Percentiles rank a stretch among this genome's conserved stretches.
phyloP scores from a whole-genome alignment of 1,140 invertebrate genomes.

The Megalopta genalis region DNA sequence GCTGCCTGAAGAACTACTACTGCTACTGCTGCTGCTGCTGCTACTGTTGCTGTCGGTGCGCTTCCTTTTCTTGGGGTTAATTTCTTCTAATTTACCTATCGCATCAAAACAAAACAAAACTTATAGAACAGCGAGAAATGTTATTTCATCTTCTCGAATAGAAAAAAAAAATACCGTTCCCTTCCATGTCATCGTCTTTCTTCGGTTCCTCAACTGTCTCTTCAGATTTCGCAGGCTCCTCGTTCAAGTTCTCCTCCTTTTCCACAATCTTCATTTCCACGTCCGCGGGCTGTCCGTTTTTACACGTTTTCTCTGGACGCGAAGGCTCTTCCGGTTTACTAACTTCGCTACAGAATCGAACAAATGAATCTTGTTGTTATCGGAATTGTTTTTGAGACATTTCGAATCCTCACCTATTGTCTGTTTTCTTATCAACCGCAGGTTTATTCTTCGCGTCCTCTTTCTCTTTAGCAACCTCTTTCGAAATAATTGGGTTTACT shows the following conservation, averaged over 20 bases:
- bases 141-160: neutral
- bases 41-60: conserved; percentile 75
- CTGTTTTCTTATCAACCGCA: conserved; percentile 70
- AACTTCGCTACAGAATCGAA: conserved; percentile 47
- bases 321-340: conserved; percentile 34
- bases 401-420: conserved; percentile 58
- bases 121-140: neutral
- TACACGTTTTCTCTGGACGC: conserved; percentile 59
- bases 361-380: neutral
- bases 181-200: conserved; percentile 22
- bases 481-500: conserved; percentile 58
- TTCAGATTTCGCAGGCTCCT: conserved; percentile 74
- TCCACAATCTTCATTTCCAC: conserved; percentile 72
- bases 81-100: conserved; percentile 56
- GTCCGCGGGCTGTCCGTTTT: conserved; percentile 65
- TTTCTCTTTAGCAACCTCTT: conserved; percentile 73
- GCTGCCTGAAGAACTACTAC: conserved; percentile 75
- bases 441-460: conserved; percentile 74
- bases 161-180: neutral
- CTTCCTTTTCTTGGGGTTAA: conserved; percentile 71
- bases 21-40: conserved; percentile 73
- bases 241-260: conserved; percentile 79
- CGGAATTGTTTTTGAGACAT: neutral
- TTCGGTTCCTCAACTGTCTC: conserved; percentile 65
- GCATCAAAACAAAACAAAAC: neutral